phyloP scores from a whole-genome alignment of 2,113 vertebrate species.

The Vulpes vulpes region DNA sequence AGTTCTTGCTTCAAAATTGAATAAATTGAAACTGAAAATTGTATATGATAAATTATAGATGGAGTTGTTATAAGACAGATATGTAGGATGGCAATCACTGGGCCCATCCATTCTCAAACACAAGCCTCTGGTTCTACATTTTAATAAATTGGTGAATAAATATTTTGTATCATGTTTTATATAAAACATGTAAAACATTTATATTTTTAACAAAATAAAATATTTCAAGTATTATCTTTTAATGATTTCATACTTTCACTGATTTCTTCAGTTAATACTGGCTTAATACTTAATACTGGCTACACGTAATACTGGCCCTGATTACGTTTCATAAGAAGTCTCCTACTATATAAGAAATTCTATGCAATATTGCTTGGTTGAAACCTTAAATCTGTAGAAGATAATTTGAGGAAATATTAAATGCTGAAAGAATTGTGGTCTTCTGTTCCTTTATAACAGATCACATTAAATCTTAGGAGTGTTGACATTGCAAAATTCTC shows the following conservation, averaged over 20 bases:
- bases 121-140: background rate
- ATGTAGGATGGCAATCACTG: conserved; percentile 10
- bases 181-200: background rate
- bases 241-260: background rate
- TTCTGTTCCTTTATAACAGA: conserved; percentile 48
- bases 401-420: conserved; percentile 54
- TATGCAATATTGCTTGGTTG: background rate
- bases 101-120: background rate
- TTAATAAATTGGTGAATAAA: background rate
- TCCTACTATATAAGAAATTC: background rate
- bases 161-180: background rate
- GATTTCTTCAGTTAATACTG: conserved; percentile 1
- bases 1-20: conserved; percentile 52
- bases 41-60: conserved; percentile 28
- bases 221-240: conserved; percentile 33
- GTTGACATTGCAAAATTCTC: conserved; percentile 8
- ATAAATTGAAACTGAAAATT: conserved; percentile 27
- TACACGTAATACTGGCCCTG: background rate
- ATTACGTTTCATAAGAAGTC: background rate
- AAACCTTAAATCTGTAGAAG: conserved; percentile 20
- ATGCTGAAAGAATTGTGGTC: conserved; percentile 6
- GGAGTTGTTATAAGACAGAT: background rate
- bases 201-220: conserved; percentile 27
- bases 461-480: conserved; percentile 39
- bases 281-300: background rate